Percentiles rank a stretch among this genome's conserved stretches.
Conservation (phyloP, 2,113 vertebrate species). For the Erythrolamprus reginae region DNA sequence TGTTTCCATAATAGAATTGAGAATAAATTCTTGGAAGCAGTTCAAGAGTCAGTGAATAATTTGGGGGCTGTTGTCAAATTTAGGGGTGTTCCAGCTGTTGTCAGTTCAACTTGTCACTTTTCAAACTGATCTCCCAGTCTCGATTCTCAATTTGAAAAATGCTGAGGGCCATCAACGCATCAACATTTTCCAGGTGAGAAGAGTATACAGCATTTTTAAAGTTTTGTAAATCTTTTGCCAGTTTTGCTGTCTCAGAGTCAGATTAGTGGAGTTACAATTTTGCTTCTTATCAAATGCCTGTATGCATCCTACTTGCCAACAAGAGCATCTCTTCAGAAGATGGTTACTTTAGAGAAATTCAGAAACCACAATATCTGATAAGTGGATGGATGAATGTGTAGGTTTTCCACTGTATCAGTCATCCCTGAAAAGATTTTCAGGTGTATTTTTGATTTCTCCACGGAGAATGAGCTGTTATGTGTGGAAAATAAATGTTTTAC, state of each 20-base stretch:
- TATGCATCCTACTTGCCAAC: not conserved
- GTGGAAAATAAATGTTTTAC: not conserved
- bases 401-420: not conserved
- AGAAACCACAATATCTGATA: not conserved
- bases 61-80: rapidly evolving
- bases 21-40: rapidly evolving
- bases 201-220: not conserved
- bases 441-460: not conserved
- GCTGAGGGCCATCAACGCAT: rapidly evolving
- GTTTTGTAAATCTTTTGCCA: not conserved
- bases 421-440: not conserved
- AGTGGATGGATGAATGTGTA: not conserved
- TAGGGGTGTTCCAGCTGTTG: rapidly evolving
- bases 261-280: not conserved
- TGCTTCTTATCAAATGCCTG: not conserved
- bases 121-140: not conserved
- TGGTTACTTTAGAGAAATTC: not conserved
- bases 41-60: slow-evolving; percentile 40
- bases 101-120: rapidly evolving
- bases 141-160: not conserved
- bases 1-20: not conserved
- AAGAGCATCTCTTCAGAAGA: not conserved
- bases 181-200: rapidly evolving
- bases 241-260: not conserved
- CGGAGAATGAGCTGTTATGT: not conserved